Percentiles rank a stretch among this genome's conserved stretches.
These are phyloP conservation scores for Tragelaphus buxtoni DNA, from an alignment of 2,113 vertebrate genomes.

Conservation along the genomic window DNA sequence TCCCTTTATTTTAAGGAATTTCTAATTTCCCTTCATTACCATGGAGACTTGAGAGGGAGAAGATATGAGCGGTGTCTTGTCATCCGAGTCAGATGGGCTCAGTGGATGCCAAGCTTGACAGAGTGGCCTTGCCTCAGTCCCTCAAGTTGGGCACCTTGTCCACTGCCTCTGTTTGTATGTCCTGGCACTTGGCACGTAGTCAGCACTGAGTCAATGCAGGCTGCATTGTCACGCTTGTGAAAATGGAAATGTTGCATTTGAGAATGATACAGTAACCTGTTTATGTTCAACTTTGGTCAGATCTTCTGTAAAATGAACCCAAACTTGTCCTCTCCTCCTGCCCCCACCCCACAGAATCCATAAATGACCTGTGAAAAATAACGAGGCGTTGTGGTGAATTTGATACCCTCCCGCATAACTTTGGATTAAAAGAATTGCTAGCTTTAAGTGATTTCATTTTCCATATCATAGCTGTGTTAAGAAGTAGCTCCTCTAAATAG, in stretches of 20 bases:
- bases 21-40: neutral
- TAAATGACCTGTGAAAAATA: neutral
- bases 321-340: neutral
- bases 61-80: neutral
- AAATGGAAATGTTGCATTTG: neutral
- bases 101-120: neutral
- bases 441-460: neutral
- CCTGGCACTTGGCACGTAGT: neutral
- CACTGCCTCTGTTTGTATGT: neutral
- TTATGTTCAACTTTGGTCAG: neutral
- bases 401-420: neutral
- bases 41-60: neutral
- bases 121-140: neutral
- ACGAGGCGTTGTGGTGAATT: neutral
- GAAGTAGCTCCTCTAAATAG: neutral
- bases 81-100: neutral
- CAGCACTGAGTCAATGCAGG: neutral
- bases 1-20: neutral
- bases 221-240: neutral
- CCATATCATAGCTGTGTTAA: neutral
- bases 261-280: constrained; percentile 4
- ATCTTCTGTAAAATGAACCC: neutral
- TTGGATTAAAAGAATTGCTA: neutral
- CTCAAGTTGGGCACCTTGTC: neutral
- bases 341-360: neutral